Evolutionary conservation across 1,140 invertebrate genomes (phyloP).

Genomic region (Ladona fulva): DNA sequence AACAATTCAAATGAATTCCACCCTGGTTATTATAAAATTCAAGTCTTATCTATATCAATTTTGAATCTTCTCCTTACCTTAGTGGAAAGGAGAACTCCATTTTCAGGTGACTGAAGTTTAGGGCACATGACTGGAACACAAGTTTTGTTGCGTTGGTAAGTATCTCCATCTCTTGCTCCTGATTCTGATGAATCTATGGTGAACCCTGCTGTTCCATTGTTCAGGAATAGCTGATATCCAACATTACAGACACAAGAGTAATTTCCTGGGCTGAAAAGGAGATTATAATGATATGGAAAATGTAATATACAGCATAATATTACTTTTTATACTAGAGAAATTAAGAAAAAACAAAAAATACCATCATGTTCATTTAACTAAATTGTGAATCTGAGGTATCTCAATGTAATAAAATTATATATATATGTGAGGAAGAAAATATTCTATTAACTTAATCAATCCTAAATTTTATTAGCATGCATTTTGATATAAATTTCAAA

Average conservation of each 20-base stretch:
- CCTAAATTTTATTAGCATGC: too few relatives aligned
- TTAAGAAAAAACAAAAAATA: too few relatives aligned
- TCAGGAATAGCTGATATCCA: constrained; percentile 82
- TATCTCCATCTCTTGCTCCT: constrained; percentile 77
- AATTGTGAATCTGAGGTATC: too few relatives aligned
- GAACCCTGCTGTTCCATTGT: constrained; percentile 89
- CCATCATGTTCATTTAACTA: too few relatives aligned
- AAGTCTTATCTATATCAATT: background rate
- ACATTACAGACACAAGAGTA: constrained; percentile 84
- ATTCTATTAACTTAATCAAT: too few relatives aligned
- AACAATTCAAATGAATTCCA: background rate
- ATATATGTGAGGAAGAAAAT: too few relatives aligned
- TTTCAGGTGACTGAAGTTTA: constrained; percentile 65
- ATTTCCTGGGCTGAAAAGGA: constrained; percentile 56
- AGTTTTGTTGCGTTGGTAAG: constrained; percentile 87
- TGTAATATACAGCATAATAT: background rate
- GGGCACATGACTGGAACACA: constrained; percentile 91
- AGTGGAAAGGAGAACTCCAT: constrained; percentile 79
- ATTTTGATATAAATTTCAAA: too few relatives aligned
- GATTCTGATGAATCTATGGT: constrained; percentile 70
- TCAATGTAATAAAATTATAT: too few relatives aligned
- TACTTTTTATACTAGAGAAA: background rate
- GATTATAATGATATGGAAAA: background rate
- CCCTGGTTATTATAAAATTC: background rate
- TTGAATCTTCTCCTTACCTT: constrained; percentile 38